Evolutionary conservation across 2,113 vertebrate genomes (phyloP), one percentile per base, ranked within the genome.

Genomic region (Catharus minimus): DNA sequence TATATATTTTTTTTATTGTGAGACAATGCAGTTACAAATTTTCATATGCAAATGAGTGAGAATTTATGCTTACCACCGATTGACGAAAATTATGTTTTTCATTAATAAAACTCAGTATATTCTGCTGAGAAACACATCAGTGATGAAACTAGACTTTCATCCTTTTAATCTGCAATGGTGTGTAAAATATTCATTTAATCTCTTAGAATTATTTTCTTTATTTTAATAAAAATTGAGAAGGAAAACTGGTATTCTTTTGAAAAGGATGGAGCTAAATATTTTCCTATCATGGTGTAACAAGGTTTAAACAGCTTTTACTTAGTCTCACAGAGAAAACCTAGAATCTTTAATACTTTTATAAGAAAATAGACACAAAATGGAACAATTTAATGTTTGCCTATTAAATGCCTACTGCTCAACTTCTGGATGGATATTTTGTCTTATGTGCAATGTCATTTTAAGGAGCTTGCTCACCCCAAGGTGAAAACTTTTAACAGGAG

Each of bases 171-270:
- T 72, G 32, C 74, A 95, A 84, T 68, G 13, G 10, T 68, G n/a
- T 86, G n/a, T 52, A 94, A 93, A 94, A 93, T 78, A 83, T 86
- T 89, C 32, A 89, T 89, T 94, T 90, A 75, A 75, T 80, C 15
- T 90, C 60, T 46, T 38, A 38, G 22, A 73, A 30, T 88, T 91
- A 61, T n/a, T 90, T 86, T 77, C 68, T 82, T 79, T 56, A 72
- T 23, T 16, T 76, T 62, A 65, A 76, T 38, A 83, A 91, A 78
- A 95, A 71, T 49, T 92, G 36, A 66, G 32, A 76, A 87, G 27
- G 5, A 76, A 89, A 75, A 13, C 13, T 55, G 15, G 3, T 44
- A 46, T 82, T 90, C 61, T 92, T 81, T 85, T 66, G n/a, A 72
- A 71, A 73, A 71, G 5, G 10, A 38, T 60, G 7, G 36, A 52